A percentile compares a stretch with the other conserved stretches of the same genome.
phyloP scores from a whole-genome alignment of 2,888 invertebrate genomes.

The Sipha maydis region DNA sequence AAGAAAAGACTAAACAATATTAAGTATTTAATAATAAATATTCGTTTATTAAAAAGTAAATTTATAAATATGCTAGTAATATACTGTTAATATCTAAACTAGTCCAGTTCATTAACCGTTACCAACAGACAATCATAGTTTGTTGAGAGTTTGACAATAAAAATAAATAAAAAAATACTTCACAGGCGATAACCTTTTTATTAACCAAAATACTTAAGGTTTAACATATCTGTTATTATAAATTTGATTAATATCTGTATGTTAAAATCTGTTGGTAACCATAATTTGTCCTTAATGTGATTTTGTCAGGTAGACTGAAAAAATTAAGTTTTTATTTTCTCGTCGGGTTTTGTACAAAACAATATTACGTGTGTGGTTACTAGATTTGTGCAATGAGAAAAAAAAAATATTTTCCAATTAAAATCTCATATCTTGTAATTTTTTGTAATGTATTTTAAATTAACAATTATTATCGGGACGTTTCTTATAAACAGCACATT shows the following conservation, averaged over 20 bases:
- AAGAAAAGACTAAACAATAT: conserved; percentile 60
- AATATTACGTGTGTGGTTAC: conserved; percentile 25
- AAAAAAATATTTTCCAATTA: conserved; percentile 40
- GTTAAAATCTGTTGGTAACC: conserved; percentile 40
- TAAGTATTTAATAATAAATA: conserved; percentile 51
- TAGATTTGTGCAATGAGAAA: conserved; percentile 14
- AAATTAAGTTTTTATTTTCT: conserved; percentile 30
- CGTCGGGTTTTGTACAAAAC: conserved; percentile 39
- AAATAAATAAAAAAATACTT: conserved; percentile 6
- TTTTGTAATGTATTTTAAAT: conserved; percentile 21
- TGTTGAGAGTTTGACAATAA: conserved; percentile 56
- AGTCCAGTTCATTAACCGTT: conserved; percentile 29
- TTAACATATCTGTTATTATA: conserved; percentile 59
- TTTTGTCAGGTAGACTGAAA: conserved; percentile 57
- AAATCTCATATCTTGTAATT: conserved; percentile 43
- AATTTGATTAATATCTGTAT: conserved; percentile 6
- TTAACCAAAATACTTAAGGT: conserved; percentile 34
- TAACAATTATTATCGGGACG: conserved; percentile 33
- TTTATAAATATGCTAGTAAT: conserved; percentile 20
- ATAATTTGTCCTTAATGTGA: conserved; percentile 44
- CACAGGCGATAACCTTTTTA: conserved; percentile 29
- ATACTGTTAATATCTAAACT: conserved; percentile 45
- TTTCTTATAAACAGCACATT: conserved; percentile 25
- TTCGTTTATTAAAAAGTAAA: conserved; percentile 32
- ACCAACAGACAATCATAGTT: conserved; percentile 55